A percentile compares a stretch with the other conserved stretches of the same genome.
phyloP scores from a whole-genome alignment of 2,113 vertebrate species.

The Etheostoma cragini region DNA sequence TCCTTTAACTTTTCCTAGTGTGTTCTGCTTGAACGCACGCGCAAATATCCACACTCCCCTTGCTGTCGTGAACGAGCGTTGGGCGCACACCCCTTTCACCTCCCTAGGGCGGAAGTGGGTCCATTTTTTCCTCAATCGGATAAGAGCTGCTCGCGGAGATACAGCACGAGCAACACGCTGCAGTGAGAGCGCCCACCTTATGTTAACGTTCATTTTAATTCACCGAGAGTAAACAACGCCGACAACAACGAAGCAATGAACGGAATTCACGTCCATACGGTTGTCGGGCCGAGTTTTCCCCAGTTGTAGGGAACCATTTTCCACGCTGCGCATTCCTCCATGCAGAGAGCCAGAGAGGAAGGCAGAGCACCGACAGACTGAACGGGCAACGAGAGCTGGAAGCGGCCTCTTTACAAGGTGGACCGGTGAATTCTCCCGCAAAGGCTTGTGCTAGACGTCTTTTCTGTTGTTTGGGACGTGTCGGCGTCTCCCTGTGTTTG shows the following conservation, averaged over 20 bases:
- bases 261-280: not conserved
- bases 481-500: slow-evolving; percentile 10
- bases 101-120: slow-evolving; percentile 86
- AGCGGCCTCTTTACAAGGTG: slow-evolving; percentile 44
- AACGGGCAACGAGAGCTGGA: slow-evolving; percentile 40
- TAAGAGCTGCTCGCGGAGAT: slow-evolving; percentile 85
- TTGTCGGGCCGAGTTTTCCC: slow-evolving; percentile 7
- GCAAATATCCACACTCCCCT: not conserved
- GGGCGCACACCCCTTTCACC: slow-evolving; percentile 41
- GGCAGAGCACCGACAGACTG: slow-evolving; percentile 4
- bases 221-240: slow-evolving; percentile 10
- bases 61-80: slow-evolving; percentile 35
- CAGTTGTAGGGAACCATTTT: slow-evolving; percentile 2
- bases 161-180: slow-evolving; percentile 74
- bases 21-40: not conserved
- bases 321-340: slow-evolving; percentile 73
- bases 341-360: slow-evolving; percentile 56
- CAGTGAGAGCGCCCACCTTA: slow-evolving; percentile 12
- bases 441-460: not conserved
- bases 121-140: slow-evolving; percentile 85
- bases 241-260: not conserved
- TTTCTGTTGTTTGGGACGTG: not conserved
- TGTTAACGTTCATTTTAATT: slow-evolving; percentile 18
- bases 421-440: slow-evolving; percentile 17
- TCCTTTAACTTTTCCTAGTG: no score